Base-by-base conservation (phyloP, 1,140 invertebrate species). In the Drosophila kohkoa region DNA sequence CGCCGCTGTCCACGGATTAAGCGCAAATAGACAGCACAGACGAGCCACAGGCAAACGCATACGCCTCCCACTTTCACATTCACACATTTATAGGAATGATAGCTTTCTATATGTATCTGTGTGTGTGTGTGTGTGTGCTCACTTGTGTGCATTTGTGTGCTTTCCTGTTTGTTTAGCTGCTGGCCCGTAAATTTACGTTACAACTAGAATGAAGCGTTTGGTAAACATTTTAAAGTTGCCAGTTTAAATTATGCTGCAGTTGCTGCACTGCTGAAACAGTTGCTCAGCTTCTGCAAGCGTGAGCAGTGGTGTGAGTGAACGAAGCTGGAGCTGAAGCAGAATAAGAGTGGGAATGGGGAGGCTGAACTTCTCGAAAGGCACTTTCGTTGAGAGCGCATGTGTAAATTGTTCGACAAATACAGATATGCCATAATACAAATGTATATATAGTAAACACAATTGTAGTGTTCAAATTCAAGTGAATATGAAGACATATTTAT, bases 181-280 rank as follows among this genome's bases (percentile, higher is more conserved):
- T 82, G 78, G 82, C 82, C 79, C 82, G 85, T 90, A 90, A 89
- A 89, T 89, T 90, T 73, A 74, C 86, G 86, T 89, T 89, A 89
- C 85, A 89, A 85, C 85, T 83, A 79, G 77, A 41, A 79, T 89
- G 78, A 90, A 89, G 85, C 81, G 81, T 79, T 89, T 62, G 81
- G 86, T 70, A 89, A 89, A 89, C 85, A 89, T 85, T 89, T 89
- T 90, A 89, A 89, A 90, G 85, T 90, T 89, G 65, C 81, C 81
- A 89, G 88, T 83, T 80, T 83, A 88, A 88, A 82, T 87, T 78
- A 89, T 89, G 78, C 71, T 59, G 59, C 75, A 48, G 65, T 25
- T 48, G 62, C 41, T 73, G 55, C 51, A 62, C 13, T n/a, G 57
- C 32, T 32, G 52, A 20, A 55, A 71, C 38, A 15, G n/a, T 46